A percentile compares a stretch with the other conserved stretches of the same genome.
Conservation (phyloP, 2,113 vertebrate species). For the Otocyon megalotis region DNA sequence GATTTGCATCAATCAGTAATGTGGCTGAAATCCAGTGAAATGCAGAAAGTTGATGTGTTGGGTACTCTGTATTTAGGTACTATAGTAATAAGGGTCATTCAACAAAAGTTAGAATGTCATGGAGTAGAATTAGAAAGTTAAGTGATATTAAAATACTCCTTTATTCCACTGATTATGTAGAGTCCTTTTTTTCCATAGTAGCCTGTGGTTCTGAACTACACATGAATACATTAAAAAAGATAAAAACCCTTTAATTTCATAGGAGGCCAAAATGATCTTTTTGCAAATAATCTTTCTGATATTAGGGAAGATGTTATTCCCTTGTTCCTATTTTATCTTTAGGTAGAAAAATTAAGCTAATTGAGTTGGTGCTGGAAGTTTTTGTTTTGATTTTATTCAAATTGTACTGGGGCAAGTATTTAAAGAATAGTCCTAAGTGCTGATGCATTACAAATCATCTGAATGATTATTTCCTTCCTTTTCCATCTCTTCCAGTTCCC, state of each 20-base stretch:
- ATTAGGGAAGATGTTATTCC: background rate
- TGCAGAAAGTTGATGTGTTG: background rate
- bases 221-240: background rate
- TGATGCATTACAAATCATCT: background rate
- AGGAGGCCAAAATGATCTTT: constrained; percentile 45
- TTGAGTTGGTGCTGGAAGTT: constrained; percentile 11
- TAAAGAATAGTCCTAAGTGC: constrained; percentile 8
- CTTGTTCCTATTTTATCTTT: constrained; percentile 39
- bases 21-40: background rate
- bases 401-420: background rate
- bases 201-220: background rate
- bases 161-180: background rate
- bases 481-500: background rate
- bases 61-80: background rate
- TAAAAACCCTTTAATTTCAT: background rate
- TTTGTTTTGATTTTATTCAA: constrained; percentile 5
- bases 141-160: constrained; percentile 37
- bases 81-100: background rate
- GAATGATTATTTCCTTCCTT: background rate
- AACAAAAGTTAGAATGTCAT: background rate
- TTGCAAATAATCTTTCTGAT: constrained; percentile 51
- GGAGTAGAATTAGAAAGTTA: background rate
- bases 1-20: background rate
- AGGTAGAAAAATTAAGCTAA: background rate
- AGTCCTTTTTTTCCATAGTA: background rate